phyloP scores from a whole-genome alignment of 2,797 vertebrate species.

The Poliocrania exsul region DNA sequence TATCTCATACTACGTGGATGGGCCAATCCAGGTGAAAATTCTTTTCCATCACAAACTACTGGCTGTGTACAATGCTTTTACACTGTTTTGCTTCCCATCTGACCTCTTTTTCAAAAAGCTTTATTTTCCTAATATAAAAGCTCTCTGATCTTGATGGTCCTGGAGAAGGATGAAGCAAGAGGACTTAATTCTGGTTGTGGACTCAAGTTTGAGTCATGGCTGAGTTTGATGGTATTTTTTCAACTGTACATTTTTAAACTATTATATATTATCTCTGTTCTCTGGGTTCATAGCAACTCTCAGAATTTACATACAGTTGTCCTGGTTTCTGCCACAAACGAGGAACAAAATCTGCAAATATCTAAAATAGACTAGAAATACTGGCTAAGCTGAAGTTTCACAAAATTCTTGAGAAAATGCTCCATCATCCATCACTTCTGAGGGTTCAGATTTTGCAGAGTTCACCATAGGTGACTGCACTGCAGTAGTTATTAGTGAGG shows the following conservation, averaged over 20 bases:
- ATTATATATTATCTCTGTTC: slow-evolving; percentile 33
- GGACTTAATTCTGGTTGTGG: not conserved
- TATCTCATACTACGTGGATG: not conserved
- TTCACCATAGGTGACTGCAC: not conserved
- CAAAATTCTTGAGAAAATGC: not conserved
- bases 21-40: not conserved
- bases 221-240: slow-evolving; percentile 27
- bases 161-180: not conserved
- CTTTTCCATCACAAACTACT: not conserved
- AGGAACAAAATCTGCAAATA: slow-evolving; percentile 44
- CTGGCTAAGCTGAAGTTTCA: slow-evolving; percentile 8
- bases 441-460: not conserved
- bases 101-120: not conserved
- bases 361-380: slow-evolving; percentile 53
- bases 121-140: not conserved
- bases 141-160: not conserved
- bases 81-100: not conserved
- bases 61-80: not conserved
- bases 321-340: slow-evolving; percentile 59
- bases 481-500: not conserved
- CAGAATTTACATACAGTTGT: slow-evolving; percentile 60
- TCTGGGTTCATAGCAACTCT: slow-evolving; percentile 52
- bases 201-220: slow-evolving; percentile 32
- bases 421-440: not conserved
- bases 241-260: slow-evolving; percentile 26